Evolutionary conservation across 2,113 vertebrate genomes (phyloP), one percentile per base, ranked within the genome.

Genomic region (Recurvirostra avosetta): DNA sequence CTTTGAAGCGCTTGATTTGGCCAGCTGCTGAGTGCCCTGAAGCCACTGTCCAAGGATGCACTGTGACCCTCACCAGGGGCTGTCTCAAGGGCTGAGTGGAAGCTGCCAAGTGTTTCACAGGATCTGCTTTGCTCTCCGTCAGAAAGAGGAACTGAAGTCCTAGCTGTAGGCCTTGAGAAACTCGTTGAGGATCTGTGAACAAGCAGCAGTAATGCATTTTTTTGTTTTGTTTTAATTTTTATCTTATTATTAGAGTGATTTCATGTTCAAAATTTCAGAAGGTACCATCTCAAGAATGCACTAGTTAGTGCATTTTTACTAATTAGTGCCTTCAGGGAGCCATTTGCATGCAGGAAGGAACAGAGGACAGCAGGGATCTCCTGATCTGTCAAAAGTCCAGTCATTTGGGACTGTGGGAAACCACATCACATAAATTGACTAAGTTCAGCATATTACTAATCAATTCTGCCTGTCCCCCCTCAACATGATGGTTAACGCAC

Each of bases 361-460:
- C 43, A 55, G 81, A 68, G 63, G 76, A 40, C 80, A 84, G 43
- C 56, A 84, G 84, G 80, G 66, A 85, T 87, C 85, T 91, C 84
- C 70, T 68, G 52, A 74, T 92, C 47, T 81, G 65, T 62, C 11
- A 1, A 36, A 36, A 84, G 50, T 58, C 58, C 47, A 40, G 32
- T 47, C 81, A 52, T 32, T 58, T 68, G 87, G 43, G 87, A 82
- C 45, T 68, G 87, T 43, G 66, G 81, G 86, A 93, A 78, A 56
- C 81, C 66, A 45, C 66, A 68, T 79, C 40, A 79, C 78, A 32
- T 56, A 70, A 66, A 68, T 18, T 61, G 81, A 34, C 77, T 58
- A 8, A 59, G 14, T 30, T 93, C 70, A 66, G 88, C 43, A 15
- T 56, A 40, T 65, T 75, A 13, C 26, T 94, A 19, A 85, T 90